These are phyloP conservation scores for Allacma fusca DNA, from an alignment of 2,888 invertebrate genomes.

Conservation along the genomic window DNA sequence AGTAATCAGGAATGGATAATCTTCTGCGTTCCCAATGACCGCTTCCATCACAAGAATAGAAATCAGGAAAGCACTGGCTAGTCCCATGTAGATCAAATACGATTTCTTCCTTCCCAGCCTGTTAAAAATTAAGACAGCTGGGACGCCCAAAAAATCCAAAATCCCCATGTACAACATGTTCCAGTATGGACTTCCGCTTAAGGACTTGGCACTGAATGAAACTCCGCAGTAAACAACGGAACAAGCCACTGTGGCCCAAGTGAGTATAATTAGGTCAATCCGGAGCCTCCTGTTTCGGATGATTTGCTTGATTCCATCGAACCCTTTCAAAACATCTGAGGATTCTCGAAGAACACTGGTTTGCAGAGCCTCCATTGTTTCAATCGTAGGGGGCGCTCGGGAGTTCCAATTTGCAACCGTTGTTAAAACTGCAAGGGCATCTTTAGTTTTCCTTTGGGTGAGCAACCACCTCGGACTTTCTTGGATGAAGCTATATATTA, in stretches of 20 bases:
- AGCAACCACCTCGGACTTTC: conserved; percentile 58
- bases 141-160: conserved; percentile 38
- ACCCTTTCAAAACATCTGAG: conserved; percentile 27
- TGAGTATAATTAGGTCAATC: conserved; percentile 33
- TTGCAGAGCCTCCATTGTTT: conserved; percentile 52
- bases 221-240: conserved; percentile 51
- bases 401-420: conserved; percentile 56
- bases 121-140: conserved; percentile 26
- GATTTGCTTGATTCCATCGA: conserved; percentile 37
- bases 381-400: conserved; percentile 34
- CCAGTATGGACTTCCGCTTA: conserved; percentile 40
- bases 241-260: conserved; percentile 45
- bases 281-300: conserved; percentile 31
- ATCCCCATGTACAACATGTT: conserved; percentile 48
- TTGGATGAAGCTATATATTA: background rate
- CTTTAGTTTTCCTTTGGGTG: conserved; percentile 50
- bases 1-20: conserved; percentile 36
- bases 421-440: conserved; percentile 49
- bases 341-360: conserved; percentile 23
- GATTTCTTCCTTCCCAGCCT: conserved; percentile 55
- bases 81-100: conserved; percentile 47
- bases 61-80: conserved; percentile 50
- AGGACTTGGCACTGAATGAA: conserved; percentile 42
- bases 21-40: background rate
- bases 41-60: conserved; percentile 43